phyloP scores from a whole-genome alignment of 2,113 vertebrate genomes.

The Ptilorrhoa leucosticta region DNA sequence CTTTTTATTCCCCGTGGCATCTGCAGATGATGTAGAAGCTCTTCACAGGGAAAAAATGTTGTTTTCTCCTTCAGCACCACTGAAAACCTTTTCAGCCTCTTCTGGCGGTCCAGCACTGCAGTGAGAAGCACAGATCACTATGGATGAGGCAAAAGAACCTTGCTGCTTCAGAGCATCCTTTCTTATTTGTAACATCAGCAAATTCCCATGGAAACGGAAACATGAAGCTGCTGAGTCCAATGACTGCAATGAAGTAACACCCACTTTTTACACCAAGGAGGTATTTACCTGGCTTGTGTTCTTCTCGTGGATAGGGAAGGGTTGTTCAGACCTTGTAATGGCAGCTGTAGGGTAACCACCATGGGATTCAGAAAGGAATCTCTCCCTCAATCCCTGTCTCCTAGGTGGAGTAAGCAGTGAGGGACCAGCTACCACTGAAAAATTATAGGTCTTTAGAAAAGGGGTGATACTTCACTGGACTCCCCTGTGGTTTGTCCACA shows the following conservation, averaged over 20 bases:
- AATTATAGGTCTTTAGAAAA: neutral
- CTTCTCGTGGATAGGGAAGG: neutral
- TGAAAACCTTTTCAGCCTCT: slow-evolving; percentile 12
- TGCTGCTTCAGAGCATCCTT: neutral
- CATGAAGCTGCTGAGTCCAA: neutral
- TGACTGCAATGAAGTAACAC: neutral
- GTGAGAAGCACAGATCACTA: slow-evolving; percentile 2
- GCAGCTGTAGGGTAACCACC: neutral
- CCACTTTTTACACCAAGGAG: neutral
- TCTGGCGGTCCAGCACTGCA: neutral
- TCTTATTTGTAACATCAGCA: neutral
- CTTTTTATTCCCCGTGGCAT: neutral
- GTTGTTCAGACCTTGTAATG: neutral
- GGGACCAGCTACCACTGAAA: neutral
- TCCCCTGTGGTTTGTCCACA: neutral
- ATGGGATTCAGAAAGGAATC: neutral
- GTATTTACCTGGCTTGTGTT: neutral
- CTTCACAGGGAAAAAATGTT: slow-evolving; percentile 54
- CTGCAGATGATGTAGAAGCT: neutral
- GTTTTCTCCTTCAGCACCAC: slow-evolving; percentile 48
- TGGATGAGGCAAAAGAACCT: neutral
- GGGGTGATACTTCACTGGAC: neutral
- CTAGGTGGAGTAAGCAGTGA: neutral
- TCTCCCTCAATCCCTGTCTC: neutral
- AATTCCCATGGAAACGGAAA: neutral